A percentile compares a stretch with the other conserved stretches of the same genome.
Evolutionary conservation across 2,113 vertebrate genomes (phyloP).

Genomic region (Tragulus kanchil): DNA sequence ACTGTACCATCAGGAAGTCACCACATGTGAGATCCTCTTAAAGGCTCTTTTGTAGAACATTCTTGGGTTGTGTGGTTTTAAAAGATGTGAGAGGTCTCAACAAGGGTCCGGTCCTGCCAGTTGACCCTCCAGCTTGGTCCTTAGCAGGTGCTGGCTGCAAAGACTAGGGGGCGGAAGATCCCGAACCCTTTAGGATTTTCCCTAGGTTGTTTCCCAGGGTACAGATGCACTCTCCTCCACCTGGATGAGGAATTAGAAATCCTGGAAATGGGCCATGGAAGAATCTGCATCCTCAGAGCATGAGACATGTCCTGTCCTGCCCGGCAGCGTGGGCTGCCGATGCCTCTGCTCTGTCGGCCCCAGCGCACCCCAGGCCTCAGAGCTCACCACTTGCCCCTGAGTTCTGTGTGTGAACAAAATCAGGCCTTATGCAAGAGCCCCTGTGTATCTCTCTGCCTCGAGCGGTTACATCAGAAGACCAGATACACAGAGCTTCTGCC

Average conservation of each 20-base stretch:
- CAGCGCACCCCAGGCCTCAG: not conserved
- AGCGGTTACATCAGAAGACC: not conserved
- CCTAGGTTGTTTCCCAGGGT: not conserved
- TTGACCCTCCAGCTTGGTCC: not conserved
- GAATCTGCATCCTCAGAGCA: not conserved
- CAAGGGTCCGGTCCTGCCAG: not conserved
- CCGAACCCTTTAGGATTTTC: not conserved
- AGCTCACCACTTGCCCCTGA: not conserved
- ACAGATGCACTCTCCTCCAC: not conserved
- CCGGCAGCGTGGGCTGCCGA: accelerated
- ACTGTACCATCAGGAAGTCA: not conserved
- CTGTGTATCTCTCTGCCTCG: not conserved
- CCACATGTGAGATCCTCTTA: not conserved
- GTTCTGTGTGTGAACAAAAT: not conserved
- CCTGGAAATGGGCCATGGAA: not conserved
- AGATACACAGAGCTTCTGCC: not conserved
- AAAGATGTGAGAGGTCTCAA: not conserved
- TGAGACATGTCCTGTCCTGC: not conserved
- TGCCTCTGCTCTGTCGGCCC: not conserved
- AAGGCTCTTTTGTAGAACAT: not conserved
- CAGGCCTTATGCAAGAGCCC: not conserved
- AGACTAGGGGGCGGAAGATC: not conserved
- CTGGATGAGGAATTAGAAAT: not conserved
- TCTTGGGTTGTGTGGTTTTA: not conserved
- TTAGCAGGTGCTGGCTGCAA: not conserved